Base-by-base conservation (phyloP, 2,888 invertebrate genomes). In the Sussaba pulchella region DNA sequence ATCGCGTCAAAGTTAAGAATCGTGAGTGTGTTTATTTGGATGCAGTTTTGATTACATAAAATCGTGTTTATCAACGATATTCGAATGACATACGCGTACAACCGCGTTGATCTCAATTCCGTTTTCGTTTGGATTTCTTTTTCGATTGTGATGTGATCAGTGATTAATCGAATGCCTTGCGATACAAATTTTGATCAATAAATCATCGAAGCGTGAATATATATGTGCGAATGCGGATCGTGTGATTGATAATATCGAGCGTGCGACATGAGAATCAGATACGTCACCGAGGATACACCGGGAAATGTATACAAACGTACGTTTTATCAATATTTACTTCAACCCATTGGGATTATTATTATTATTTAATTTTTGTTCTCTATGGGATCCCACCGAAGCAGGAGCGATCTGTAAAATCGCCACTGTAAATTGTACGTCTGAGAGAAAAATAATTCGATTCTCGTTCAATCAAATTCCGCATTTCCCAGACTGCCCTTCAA, bases 221-320 rank as follows among this genome's bases (percentile, higher is more conserved):
- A 14, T 31, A 31, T 52, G 31, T n/a, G 21, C 24, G 31, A 74
- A 74, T 66, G 66, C n/a, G 64, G 43, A 64, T 67, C 41, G n/a
- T 12, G 45, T 39, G 9, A 14, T 57, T 26, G n/a, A 9, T 8
- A 24, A 59, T 10, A 10, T n/a, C 61, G 76, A 75, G 57, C 64
- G 66, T 31, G 64, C 83, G 85, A 81, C 71, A 90, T 90, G 90
- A 88, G 90, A 85, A 90, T 90, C 77, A 88, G 89, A 85, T 90
- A 90, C 85, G 90, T 90, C 57, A 81, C 87, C 14, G 88, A 88
- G 84, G 90, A 90, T 78, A 85, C 83, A n/a, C 41, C 81, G 31
- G 84, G 80, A 54, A 86, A 88, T 83, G 88, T 85, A 83, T 85
- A 85, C 75, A 87, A 85, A 83, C 87, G 89, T 89, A 89, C 54